Evolutionary conservation across 2,888 invertebrate genomes (phyloP).

Genomic region (Spodoptera littoralis): DNA sequence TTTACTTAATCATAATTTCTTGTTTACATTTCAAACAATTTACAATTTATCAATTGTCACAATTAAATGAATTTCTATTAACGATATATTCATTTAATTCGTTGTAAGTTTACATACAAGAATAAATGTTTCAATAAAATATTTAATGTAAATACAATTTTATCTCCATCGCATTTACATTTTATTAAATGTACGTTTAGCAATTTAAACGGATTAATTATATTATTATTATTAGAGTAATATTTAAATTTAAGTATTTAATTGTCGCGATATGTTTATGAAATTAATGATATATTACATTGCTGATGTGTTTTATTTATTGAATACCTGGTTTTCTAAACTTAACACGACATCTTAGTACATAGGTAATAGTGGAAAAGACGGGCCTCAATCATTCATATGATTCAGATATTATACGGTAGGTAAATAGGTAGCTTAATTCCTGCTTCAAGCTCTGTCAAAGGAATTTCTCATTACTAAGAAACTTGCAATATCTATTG

Average conservation of each 20-base stretch:
- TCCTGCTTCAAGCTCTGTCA: neutral
- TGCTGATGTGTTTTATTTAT: constrained; percentile 66
- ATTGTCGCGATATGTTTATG: constrained; percentile 57
- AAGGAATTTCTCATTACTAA: too few species aligned
- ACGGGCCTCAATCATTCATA: too few species aligned
- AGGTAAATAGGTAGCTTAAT: neutral
- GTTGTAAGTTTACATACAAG: constrained; percentile 25
- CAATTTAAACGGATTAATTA: constrained; percentile 33
- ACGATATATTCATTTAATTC: neutral
- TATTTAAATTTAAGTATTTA: constrained; percentile 54
- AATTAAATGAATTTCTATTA: too few species aligned
- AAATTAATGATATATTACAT: constrained; percentile 65
- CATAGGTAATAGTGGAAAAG: too few species aligned
- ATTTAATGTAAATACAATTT: constrained; percentile 54
- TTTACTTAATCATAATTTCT: too few species aligned
- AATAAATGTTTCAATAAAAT: constrained; percentile 34
- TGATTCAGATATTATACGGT: neutral
- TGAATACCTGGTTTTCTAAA: neutral
- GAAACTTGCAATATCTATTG: too few species aligned
- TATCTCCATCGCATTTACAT: constrained; percentile 41
- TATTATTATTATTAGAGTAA: constrained; percentile 40
- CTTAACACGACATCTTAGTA: too few species aligned
- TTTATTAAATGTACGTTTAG: constrained; percentile 42
- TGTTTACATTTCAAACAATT: too few species aligned
- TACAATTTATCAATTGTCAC: too few species aligned